phyloP scores from a whole-genome alignment of 2,113 vertebrate genomes.

The Lagenorhynchus albirostris region DNA sequence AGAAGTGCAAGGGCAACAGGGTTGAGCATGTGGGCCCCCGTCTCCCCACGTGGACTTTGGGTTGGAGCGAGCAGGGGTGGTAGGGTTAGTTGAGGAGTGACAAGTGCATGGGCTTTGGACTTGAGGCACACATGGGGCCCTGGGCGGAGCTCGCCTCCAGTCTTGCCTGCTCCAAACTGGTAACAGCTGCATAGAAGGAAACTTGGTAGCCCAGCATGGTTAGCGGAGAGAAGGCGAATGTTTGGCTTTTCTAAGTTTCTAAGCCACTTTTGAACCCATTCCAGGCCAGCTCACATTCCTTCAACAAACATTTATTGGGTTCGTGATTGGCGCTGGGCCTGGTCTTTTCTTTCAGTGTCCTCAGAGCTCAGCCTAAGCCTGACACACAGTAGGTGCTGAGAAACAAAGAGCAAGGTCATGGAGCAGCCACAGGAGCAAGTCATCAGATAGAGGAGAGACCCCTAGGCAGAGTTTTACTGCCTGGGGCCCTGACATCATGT shows the following conservation, averaged over 20 bases:
- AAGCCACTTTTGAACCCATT: background rate
- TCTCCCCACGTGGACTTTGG: background rate
- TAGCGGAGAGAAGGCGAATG: background rate
- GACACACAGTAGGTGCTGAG: background rate
- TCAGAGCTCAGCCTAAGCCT: background rate
- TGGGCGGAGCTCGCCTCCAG: background rate
- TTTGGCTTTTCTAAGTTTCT: background rate
- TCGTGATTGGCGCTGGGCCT: background rate
- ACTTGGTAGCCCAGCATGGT: background rate
- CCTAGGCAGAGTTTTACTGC: background rate
- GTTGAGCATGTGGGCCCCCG: fast-evolving
- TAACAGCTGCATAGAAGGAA: background rate
- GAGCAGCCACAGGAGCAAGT: background rate
- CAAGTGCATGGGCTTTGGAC: background rate
- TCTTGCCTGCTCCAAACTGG: background rate
- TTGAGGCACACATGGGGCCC: background rate
- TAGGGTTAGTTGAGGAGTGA: background rate
- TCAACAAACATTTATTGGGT: background rate
- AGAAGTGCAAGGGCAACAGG: background rate
- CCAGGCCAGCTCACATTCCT: background rate
- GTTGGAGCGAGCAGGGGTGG: background rate
- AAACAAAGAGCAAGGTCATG: background rate
- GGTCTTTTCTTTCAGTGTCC: background rate
- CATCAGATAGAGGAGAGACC: background rate
- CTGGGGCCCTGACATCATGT: background rate